Evolutionary conservation across 2,888 invertebrate species (phyloP), one percentile per base, ranked within the genome.

Genomic region (Gryllus longicercus): DNA sequence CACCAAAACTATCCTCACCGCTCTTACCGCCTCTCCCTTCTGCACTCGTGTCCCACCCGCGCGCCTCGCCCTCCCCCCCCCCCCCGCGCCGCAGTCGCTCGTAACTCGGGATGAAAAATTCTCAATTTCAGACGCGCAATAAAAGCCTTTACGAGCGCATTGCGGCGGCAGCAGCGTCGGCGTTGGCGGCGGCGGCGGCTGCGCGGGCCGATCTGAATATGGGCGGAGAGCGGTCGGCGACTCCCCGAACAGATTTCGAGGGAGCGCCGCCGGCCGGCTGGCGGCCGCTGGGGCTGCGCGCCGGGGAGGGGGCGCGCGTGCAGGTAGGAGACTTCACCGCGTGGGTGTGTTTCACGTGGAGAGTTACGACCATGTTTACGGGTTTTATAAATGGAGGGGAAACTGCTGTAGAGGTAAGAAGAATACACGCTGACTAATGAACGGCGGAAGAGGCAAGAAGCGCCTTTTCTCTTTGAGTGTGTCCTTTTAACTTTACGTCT

Each of bases 41-140:
- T 38, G 0, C 38, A 0, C 38, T 38, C 38, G 38, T 38, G 8
- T 38, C 38, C 38, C 8, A 0, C 8, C 1, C 8, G 8, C 8
- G 38, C 38, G 0, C 5, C 38, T n/a, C 38, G 38, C 5, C 5
- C 38, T n/a, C 38, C 0, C 38, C 8, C 38, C 38, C 5, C 38
- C 38, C 8, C 38, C 8, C 8, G 63, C 63, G 63, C 14, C 63
- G 63, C 63, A 14, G 63, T 8, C n/a, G 63, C 63, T 63, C 63
- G 63, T 63, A 63, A 63, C 63, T 63, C 63, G 63, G 63, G 63
- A 63, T 63, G 63, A 63, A 63, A 63, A 63, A 63, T 63, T 63
- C 63, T 63, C 63, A 63, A 63, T 63, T 63, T 63, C 63, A 63
- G 63, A 63, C 63, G 63, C 63, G 63, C 63, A 63, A 63, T 63